Evolutionary conservation across 1,140 invertebrate genomes (phyloP).

Genomic region (Bradynema listronoti): DNA sequence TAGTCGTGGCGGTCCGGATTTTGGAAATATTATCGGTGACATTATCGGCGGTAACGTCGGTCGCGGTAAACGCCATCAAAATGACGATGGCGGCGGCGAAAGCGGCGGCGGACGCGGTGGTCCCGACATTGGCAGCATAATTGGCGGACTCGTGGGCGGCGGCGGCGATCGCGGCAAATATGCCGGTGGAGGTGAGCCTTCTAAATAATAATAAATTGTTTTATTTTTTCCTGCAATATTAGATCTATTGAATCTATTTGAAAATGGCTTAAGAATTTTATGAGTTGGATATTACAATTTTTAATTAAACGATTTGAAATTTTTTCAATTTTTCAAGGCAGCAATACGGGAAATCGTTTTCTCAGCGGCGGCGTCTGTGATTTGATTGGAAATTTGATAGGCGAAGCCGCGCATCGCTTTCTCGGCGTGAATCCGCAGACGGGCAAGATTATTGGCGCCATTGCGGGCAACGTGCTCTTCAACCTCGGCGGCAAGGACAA

Average conservation of each 20-base stretch:
- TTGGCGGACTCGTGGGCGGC: conserved; percentile 39
- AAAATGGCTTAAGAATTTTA: conserved; percentile 1
- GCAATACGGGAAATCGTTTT: conserved; percentile 44
- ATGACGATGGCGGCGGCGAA: conserved; percentile 7
- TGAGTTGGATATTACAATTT: conserved; percentile 10
- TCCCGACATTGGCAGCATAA: conserved; percentile 24
- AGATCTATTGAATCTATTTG: neutral
- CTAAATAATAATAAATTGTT: neutral
- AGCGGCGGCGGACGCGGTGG: conserved; percentile 37
- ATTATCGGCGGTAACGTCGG: conserved; percentile 9
- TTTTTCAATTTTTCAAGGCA: conserved; percentile 27
- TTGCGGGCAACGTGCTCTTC: conserved; percentile 43
- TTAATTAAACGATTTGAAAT: neutral
- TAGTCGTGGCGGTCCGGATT: conserved; percentile 15
- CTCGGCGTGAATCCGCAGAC: conserved; percentile 54
- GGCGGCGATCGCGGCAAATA: conserved; percentile 44
- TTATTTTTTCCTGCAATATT: neutral
- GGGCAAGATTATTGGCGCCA: conserved; percentile 53
- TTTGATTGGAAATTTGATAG: conserved; percentile 55
- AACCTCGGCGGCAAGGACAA: conserved; percentile 53
- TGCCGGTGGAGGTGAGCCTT: conserved; percentile 31
- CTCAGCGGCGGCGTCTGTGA: conserved; percentile 52
- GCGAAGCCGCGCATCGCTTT: conserved; percentile 55
- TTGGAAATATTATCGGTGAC: conserved; percentile 2
- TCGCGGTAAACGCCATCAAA: conserved; percentile 1